Percentiles rank a stretch among this genome's conserved stretches.
Evolutionary conservation across 2,888 invertebrate genomes (phyloP).

Genomic region (Dichetophora obliterata): DNA sequence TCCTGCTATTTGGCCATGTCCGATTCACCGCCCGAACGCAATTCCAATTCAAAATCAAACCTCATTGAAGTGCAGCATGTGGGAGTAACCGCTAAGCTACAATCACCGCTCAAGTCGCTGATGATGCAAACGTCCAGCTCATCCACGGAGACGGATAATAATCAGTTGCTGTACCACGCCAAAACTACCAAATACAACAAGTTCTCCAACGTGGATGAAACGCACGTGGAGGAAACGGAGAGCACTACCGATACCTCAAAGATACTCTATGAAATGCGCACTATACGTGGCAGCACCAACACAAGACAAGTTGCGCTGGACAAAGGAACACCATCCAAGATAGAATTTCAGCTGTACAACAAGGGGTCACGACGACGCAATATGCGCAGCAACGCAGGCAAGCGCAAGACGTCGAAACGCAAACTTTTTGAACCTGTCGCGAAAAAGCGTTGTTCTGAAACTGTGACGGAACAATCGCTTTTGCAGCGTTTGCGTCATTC

Average conservation of each 20-base stretch:
- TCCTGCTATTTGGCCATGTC: conserved; percentile 51
- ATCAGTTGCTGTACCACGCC: conserved; percentile 46
- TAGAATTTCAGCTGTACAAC: conserved; percentile 63
- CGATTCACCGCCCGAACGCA: conserved; percentile 56
- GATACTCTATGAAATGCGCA: conserved; percentile 62
- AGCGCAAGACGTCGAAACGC: conserved; percentile 44
- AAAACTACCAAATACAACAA: conserved; percentile 55
- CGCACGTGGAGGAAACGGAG: conserved; percentile 47
- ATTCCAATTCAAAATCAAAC: conserved; percentile 58
- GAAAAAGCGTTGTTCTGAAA: conserved; percentile 13
- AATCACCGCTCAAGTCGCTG: conserved; percentile 60
- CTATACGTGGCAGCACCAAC: conserved; percentile 50
- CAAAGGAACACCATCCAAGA: conserved; percentile 59
- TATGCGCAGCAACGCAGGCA: conserved; percentile 18
- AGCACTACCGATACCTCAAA: conserved; percentile 49
- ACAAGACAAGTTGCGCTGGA: conserved; percentile 9
- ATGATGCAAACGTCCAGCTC: conserved; percentile 57
- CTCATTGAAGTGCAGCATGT: conserved; percentile 64
- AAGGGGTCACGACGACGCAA: conserved; percentile 45
- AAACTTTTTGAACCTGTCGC: conserved; percentile 40
- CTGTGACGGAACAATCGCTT: conserved; percentile 41
- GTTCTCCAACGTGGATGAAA: conserved; percentile 50
- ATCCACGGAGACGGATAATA: conserved; percentile 62
- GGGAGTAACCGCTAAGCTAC: conserved; percentile 64
- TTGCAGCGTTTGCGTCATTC: conserved; percentile 54